Base-by-base conservation (phyloP, 2,113 vertebrate genomes). In the Varanus komodoensis region DNA sequence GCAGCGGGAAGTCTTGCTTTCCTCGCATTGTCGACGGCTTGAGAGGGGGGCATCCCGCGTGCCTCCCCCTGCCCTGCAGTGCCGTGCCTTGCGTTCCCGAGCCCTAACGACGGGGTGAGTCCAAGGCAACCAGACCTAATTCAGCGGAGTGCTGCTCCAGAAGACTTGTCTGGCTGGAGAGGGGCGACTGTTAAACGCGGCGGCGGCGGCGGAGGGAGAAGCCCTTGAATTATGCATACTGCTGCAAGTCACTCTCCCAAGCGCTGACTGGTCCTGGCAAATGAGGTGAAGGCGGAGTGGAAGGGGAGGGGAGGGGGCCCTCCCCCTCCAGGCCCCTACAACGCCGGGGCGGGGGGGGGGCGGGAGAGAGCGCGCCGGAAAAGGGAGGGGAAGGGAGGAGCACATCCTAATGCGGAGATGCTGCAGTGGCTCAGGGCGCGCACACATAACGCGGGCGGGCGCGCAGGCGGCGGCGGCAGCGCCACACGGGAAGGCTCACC, bases 401-500 rank as follows among this genome's bases (percentile, higher is more conserved):
- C 97, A 96, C 97, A 97, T 97, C 96, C 95, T 97, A 96, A 97
- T 98, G 97, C 97, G 95, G 97, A 97, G 97, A 97, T 96, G 97
- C 97, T 97, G 98, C 97, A 97, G 97, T 95, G 97, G 96, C 96
- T 96, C 82, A 8, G 95, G 96, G 95, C 96, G 95, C 89, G 88
- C 94, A 95, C 94, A 94, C 94, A 95, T 14, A 93, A 92, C 95
- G 61, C 94, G 64, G 95, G 97, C 91, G 93, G 92, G 89, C 95
- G 23, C 11, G 93, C 94, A 44, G 87, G 54, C 54, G 11, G 61
- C n/a, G 44, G 44, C 61, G 4, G 64, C 52, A 77, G n/a, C 12
- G 12, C 48, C 67, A 48, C 44, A 17, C 54, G 71, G 69, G 54
- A 89, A n/a, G 54, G 38, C 92, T 64, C 67, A 61, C 92, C 96